Percentiles rank a stretch among this genome's conserved stretches.
These are phyloP conservation scores for Lophotriccus pileatus DNA, from an alignment of 2,797 vertebrate species.

Conservation along the genomic window DNA sequence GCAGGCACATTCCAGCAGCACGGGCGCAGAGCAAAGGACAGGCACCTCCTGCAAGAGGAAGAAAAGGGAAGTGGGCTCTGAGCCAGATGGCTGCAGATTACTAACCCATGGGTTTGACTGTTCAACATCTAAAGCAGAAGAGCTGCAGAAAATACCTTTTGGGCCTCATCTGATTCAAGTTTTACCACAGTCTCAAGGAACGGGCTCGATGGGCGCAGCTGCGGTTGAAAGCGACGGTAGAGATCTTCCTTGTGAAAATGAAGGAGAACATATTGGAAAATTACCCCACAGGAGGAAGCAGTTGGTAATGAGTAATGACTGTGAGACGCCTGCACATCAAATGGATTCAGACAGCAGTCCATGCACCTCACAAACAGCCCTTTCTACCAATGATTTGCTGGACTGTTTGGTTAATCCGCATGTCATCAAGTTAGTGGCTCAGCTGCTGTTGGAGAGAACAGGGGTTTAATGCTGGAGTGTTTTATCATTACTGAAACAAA, in stretches of 20 bases:
- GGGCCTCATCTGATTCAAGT: slow-evolving; percentile 85
- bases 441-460: slow-evolving; percentile 81
- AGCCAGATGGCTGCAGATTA: neutral
- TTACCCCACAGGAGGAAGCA: neutral
- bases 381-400: slow-evolving; percentile 90
- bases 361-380: neutral
- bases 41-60: neutral
- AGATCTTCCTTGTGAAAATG: neutral
- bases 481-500: slow-evolving; percentile 40
- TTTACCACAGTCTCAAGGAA: slow-evolving; percentile 19
- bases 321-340: neutral
- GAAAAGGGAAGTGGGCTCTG: slow-evolving; percentile 65
- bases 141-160: slow-evolving; percentile 64
- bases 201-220: neutral
- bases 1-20: neutral
- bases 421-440: slow-evolving; percentile 81
- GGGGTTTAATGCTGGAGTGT: neutral
- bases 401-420: slow-evolving; percentile 90
- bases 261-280: slow-evolving; percentile 14
- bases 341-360: neutral
- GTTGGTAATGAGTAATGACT: neutral
- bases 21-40: neutral
- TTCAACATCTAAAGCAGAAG: neutral
- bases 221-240: neutral
- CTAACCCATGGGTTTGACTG: neutral